Evolutionary conservation across 2,888 invertebrate species (phyloP).

Genomic region (Phortica magna): DNA sequence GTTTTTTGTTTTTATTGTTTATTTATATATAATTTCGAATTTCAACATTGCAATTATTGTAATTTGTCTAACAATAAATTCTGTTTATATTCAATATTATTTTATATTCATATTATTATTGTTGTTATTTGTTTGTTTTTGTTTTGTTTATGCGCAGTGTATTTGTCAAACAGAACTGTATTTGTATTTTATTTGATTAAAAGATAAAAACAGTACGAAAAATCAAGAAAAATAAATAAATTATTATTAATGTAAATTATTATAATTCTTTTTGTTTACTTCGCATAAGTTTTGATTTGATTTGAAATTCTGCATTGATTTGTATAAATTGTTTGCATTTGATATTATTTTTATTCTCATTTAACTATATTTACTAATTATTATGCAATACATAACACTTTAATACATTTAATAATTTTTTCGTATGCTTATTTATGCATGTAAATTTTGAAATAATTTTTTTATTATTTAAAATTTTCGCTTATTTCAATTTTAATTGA

Average conservation of each 20-base stretch:
- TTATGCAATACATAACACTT: constrained; percentile 27
- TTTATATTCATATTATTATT: constrained; percentile 10
- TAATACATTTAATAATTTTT: constrained; percentile 29
- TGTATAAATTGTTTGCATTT: constrained; percentile 16
- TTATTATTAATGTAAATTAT: constrained; percentile 15
- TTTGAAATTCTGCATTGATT: constrained; percentile 3
- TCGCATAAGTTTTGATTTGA: constrained; percentile 27
- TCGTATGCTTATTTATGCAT: constrained; percentile 16
- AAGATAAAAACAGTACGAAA: background rate
- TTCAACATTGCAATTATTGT: constrained; percentile 14
- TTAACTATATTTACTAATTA: constrained; percentile 50
- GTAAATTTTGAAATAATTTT: constrained; percentile 1
- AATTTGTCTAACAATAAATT: constrained; percentile 17
- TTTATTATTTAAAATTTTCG: constrained; percentile 21
- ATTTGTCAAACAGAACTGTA: constrained; percentile 16
- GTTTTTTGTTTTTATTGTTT: constrained; percentile 1
- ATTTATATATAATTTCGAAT: constrained; percentile 19
- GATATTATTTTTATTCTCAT: constrained; percentile 39
- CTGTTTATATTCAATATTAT: background rate
- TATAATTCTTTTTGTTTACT: too few species aligned
- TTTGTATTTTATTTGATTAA: constrained; percentile 6
- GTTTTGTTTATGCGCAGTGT: background rate
- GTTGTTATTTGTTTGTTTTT: background rate
- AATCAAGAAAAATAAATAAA: constrained; percentile 20
- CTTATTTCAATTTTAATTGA: constrained; percentile 68